Percentiles rank a stretch among this genome's conserved stretches.
Evolutionary conservation across 2,888 invertebrate genomes (phyloP).

Genomic region (Ophraella communa): DNA sequence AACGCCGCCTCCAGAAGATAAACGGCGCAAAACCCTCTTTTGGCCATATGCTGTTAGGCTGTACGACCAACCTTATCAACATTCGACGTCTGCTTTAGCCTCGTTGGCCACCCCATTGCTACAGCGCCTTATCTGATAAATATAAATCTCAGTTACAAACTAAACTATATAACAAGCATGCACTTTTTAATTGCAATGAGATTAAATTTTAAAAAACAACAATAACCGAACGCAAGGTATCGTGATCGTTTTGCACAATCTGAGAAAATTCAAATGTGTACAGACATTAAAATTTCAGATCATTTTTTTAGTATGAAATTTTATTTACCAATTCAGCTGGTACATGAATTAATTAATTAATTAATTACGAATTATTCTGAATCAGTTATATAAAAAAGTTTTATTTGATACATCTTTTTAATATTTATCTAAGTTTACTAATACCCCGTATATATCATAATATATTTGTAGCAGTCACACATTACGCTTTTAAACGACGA

Average conservation of each 20-base stretch:
- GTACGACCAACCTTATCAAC: constrained; percentile 46
- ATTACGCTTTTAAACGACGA: constrained; percentile 7
- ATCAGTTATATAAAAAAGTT: too few relatives aligned
- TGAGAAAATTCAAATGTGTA: background rate
- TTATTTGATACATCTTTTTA: too few relatives aligned
- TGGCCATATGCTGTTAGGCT: constrained; percentile 50
- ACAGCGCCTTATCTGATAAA: constrained; percentile 28
- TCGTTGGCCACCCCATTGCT: constrained; percentile 18
- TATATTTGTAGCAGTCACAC: constrained; percentile 17
- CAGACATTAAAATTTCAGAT: too few relatives aligned
- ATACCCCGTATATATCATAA: constrained; percentile 2
- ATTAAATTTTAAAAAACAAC: background rate
- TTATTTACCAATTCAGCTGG: too few relatives aligned
- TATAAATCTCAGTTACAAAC: constrained; percentile 12
- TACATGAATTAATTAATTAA: too few relatives aligned
- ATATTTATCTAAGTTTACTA: too few relatives aligned
- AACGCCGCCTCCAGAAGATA: constrained; percentile 50
- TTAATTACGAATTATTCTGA: too few relatives aligned
- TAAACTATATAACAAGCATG: constrained; percentile 6
- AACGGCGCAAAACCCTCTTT: constrained; percentile 55
- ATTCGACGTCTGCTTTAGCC: constrained; percentile 22
- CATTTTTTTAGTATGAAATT: too few relatives aligned
- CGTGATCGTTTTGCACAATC: background rate
- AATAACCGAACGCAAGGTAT: background rate
- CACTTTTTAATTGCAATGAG: constrained; percentile 7